phyloP scores from a whole-genome alignment of 53 echinoderm and acorn worm species.

The Zoroaster sp. region DNA sequence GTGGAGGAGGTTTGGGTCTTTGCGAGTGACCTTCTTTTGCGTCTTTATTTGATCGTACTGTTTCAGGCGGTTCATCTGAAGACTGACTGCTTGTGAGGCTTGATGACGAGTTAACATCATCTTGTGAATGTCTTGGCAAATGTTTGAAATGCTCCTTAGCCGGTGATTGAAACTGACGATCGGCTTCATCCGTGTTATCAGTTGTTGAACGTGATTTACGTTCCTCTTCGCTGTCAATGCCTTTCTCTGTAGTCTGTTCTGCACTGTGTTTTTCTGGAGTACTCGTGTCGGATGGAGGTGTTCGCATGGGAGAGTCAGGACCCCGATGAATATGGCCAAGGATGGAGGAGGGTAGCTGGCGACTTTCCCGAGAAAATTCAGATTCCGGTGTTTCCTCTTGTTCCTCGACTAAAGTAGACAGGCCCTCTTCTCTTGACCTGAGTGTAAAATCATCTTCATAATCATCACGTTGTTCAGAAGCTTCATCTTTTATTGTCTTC shows the following conservation, averaged over 20 bases:
- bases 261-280: not conserved
- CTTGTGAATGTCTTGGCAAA: slow-evolving; percentile 15
- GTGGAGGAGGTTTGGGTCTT: slow-evolving; percentile 48
- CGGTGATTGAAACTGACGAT: not conserved
- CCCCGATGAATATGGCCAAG: not conserved
- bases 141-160: not conserved
- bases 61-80: slow-evolving; percentile 39
- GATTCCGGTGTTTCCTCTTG: slow-evolving; percentile 66
- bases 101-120: slow-evolving; percentile 19
- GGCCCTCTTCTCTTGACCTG: slow-evolving; percentile 63
- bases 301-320: not conserved
- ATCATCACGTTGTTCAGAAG: not conserved
- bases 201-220: not conserved
- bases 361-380: not conserved
- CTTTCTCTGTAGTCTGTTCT: not conserved
- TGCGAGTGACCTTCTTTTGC: slow-evolving; percentile 8
- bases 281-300: not conserved
- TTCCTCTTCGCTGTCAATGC: not conserved
- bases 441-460: not conserved
- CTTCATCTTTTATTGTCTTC: not conserved
- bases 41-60: slow-evolving; percentile 8
- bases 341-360: not conserved
- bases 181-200: not conserved
- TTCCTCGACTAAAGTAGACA: slow-evolving; percentile 90
- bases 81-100: slow-evolving; percentile 44